phyloP scores from a whole-genome alignment of 2,113 vertebrate genomes.

The Paedocypris sp. region DNA sequence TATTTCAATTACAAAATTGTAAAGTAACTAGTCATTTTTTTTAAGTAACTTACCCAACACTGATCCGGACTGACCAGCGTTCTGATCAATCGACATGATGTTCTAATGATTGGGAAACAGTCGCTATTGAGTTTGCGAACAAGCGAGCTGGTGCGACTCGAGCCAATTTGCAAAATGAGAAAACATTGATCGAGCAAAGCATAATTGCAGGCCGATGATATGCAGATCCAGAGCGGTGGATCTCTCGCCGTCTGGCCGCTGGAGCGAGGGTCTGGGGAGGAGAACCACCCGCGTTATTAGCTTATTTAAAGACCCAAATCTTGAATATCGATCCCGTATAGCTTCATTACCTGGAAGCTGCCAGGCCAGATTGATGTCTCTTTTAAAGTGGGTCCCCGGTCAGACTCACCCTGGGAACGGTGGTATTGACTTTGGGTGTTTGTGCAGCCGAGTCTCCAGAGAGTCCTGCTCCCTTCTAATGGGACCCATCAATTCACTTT shows the following conservation, averaged over 20 bases:
- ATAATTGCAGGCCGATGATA: too few species aligned
- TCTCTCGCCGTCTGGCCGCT: neutral
- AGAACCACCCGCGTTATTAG: conserved; percentile 60
- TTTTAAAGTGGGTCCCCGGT: conserved; percentile 68
- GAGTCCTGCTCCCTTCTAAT: conserved; percentile 56
- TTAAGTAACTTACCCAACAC: too few species aligned
- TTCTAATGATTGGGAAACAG: conserved; percentile 25
- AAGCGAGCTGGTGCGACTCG: neutral
- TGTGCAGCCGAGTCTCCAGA: conserved; percentile 54
- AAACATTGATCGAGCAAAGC: too few species aligned
- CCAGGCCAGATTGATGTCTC: conserved; percentile 78
- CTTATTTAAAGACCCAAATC: conserved; percentile 58
- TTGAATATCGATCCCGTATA: conserved; percentile 75
- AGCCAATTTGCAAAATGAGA: neutral
- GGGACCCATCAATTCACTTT: conserved; percentile 56
- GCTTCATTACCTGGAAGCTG: conserved; percentile 79
- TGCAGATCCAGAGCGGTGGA: too few species aligned
- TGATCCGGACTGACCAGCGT: conserved; percentile 14
- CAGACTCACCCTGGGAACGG: conserved; percentile 69
- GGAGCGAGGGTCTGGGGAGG: neutral
- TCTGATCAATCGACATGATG: conserved; percentile 28
- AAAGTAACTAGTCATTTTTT: too few species aligned
- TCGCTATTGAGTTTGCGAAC: neutral
- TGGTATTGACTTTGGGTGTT: conserved; percentile 63
- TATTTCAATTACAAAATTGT: too few species aligned